Evolutionary conservation across 2,797 vertebrate species (phyloP).

Genomic region (Dermochelys coriacea): DNA sequence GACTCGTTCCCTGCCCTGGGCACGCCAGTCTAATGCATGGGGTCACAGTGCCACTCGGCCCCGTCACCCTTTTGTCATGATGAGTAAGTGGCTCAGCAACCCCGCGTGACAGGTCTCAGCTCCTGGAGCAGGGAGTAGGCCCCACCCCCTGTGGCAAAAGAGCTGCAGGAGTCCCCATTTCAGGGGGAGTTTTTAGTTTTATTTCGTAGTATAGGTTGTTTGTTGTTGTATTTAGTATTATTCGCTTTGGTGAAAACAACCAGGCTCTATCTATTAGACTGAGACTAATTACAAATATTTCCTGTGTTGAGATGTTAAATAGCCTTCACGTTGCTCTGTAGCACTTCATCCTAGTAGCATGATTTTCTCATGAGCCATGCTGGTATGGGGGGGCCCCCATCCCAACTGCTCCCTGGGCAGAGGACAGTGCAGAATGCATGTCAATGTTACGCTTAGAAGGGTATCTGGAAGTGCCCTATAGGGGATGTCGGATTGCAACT

Average conservation of each 20-base stretch:
- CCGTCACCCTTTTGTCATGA: neutral
- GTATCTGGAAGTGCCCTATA: neutral
- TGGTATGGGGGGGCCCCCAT: neutral
- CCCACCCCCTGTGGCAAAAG: neutral
- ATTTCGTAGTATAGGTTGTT: neutral
- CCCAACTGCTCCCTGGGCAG: neutral
- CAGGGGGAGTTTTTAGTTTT: neutral
- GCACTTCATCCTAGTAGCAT: no score
- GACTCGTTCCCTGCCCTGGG: neutral
- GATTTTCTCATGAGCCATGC: neutral
- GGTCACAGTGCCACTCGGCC: no score
- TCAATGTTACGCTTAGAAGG: neutral
- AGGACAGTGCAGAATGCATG: neutral
- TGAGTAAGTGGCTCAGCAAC: neutral
- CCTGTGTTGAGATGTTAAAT: neutral
- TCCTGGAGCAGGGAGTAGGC: neutral
- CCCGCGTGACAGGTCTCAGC: neutral
- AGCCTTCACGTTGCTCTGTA: neutral
- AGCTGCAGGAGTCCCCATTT: neutral
- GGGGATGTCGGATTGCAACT: no score
- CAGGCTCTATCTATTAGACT: neutral
- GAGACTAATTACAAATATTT: neutral
- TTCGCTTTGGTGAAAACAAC: neutral
- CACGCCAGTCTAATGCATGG: neutral
- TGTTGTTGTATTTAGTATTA: neutral